Evolutionary conservation across 2,888 invertebrate genomes (phyloP).

Genomic region (Macrophya alboannulata): DNA sequence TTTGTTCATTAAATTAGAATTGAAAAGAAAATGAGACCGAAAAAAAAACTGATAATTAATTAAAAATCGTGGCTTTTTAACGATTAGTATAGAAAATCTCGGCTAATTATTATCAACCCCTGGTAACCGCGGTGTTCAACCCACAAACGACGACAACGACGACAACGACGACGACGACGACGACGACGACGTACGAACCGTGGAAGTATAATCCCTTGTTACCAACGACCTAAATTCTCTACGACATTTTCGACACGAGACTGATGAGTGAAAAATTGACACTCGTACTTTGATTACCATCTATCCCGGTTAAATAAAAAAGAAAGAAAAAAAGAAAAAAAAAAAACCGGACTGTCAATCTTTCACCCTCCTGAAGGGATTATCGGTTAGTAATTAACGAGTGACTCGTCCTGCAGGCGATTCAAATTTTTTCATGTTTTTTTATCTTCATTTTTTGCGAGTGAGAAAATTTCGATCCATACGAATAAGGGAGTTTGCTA

Average conservation of each 20-base stretch:
- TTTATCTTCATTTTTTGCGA: neutral
- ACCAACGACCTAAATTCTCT: neutral
- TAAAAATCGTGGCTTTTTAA: neutral
- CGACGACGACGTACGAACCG: neutral
- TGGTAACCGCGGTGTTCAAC: neutral
- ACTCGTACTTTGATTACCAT: neutral
- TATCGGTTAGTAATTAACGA: constrained; percentile 26
- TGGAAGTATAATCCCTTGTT: neutral
- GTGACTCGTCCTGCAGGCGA: neutral
- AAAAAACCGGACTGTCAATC: constrained; percentile 8
- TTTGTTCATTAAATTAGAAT: neutral
- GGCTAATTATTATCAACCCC: constrained; percentile 4
- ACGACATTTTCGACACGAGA: constrained; percentile 1
- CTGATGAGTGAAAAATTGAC: constrained; percentile 11
- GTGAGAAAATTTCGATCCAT: neutral
- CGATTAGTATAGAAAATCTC: neutral
- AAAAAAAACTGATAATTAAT: neutral
- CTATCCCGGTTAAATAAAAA: neutral
- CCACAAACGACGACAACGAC: neutral
- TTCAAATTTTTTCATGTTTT: neutral
- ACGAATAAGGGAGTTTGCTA: neutral
- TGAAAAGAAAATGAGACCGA: neutral
- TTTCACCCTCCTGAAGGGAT: constrained; percentile 9
- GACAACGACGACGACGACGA: neutral
- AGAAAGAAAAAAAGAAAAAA: neutral